Evolutionary conservation across 2,797 vertebrate genomes (phyloP).

Genomic region (Lutjanus campechanus): DNA sequence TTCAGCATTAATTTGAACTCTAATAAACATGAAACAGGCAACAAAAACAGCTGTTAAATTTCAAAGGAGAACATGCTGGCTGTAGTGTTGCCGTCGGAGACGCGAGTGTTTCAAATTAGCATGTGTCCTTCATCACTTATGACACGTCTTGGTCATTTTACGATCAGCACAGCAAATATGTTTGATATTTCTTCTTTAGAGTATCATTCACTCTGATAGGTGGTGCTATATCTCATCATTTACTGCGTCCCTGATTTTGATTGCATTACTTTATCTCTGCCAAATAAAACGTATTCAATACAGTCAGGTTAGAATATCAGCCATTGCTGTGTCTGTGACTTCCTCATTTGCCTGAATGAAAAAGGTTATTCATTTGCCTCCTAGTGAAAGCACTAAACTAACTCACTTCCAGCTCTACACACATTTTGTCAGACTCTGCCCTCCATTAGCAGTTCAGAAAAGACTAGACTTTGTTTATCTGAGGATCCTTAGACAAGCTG

Average conservation of each 20-base stretch:
- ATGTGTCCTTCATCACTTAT: too few relatives aligned
- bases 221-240: not conserved
- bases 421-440: slow-evolving; percentile 49
- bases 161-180: too few relatives aligned
- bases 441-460: slow-evolving; percentile 28
- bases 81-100: too few relatives aligned
- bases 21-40: too few relatives aligned
- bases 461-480: slow-evolving; percentile 7
- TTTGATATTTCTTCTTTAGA: too few relatives aligned
- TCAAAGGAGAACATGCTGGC: too few relatives aligned
- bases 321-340: not conserved
- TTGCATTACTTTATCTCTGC: not conserved
- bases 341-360: not conserved
- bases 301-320: not conserved
- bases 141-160: too few relatives aligned
- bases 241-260: not conserved
- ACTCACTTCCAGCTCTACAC: not conserved
- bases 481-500: slow-evolving; percentile 4
- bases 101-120: too few relatives aligned
- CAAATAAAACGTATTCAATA: not conserved
- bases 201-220: not conserved
- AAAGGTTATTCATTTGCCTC: not conserved
- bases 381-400: not conserved
- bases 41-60: too few relatives aligned
- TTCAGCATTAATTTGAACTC: too few relatives aligned